phyloP scores from a whole-genome alignment of 2,888 invertebrate genomes.

The Lamellibrachia satsuma region DNA sequence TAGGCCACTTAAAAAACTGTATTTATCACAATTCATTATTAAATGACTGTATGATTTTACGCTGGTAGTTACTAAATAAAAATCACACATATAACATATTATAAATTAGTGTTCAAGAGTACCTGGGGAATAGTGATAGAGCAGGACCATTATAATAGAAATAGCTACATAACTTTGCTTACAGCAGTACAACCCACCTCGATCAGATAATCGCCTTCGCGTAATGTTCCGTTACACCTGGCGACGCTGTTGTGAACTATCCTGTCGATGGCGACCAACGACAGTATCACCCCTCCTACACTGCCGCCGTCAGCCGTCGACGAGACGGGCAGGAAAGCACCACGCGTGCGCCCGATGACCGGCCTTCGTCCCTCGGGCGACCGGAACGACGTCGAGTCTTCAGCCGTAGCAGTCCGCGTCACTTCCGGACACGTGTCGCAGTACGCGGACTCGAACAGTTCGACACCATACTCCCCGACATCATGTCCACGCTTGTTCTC shows the following conservation, averaged over 20 bases:
- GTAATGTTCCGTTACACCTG: background rate
- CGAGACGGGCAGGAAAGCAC: slow-evolving; percentile 32
- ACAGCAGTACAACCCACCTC: slow-evolving; percentile 29
- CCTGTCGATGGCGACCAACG: slow-evolving; percentile 30
- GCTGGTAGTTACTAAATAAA: too few relatives aligned
- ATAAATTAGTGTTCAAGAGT: too few relatives aligned
- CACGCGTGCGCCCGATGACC: slow-evolving; percentile 28
- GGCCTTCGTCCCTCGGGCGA: slow-evolving; percentile 32
- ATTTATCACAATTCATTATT: too few relatives aligned
- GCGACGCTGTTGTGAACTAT: slow-evolving; percentile 25
- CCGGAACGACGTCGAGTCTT: slow-evolving; percentile 28
- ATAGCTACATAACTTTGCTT: background rate
- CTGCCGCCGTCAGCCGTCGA: slow-evolving; percentile 21
- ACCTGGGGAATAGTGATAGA: background rate
- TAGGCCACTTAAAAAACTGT: background rate
- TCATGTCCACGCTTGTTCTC: slow-evolving; percentile 23
- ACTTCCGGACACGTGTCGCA: slow-evolving; percentile 26
- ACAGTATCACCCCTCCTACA: slow-evolving; percentile 25
- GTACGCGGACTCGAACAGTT: slow-evolving; percentile 32
- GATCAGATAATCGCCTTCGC: slow-evolving; percentile 33
- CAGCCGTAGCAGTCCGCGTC: slow-evolving; percentile 14
- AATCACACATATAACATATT: too few relatives aligned
- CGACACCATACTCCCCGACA: slow-evolving; percentile 27
- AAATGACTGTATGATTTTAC: too few relatives aligned
- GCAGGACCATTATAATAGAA: background rate